phyloP scores from a whole-genome alignment of 2,888 invertebrate species.

The Metalampra italica region DNA sequence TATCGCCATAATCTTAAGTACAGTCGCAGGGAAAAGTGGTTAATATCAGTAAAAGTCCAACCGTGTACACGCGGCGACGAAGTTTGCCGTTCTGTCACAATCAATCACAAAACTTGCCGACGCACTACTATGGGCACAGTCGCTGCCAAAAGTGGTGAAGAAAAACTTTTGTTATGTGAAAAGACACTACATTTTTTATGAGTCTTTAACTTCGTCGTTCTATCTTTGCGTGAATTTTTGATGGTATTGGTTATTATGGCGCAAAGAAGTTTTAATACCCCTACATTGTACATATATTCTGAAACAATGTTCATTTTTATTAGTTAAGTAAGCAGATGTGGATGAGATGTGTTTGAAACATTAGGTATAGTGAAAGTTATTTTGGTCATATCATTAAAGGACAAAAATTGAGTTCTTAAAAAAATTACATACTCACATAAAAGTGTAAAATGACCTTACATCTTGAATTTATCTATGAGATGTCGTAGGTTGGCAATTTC shows the following conservation, averaged over 20 bases:
- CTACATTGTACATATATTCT: too few species aligned
- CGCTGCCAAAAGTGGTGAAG: conserved; percentile 17
- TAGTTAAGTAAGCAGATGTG: too few species aligned
- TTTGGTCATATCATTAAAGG: too few species aligned
- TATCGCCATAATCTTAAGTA: conserved; percentile 4
- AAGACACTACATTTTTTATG: background rate
- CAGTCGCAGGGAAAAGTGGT: conserved; percentile 8
- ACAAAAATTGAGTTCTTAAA: too few species aligned
- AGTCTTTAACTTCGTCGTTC: background rate
- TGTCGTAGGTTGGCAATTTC: too few species aligned
- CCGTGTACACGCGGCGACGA: conserved; percentile 13
- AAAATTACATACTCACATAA: too few species aligned
- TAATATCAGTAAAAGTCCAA: conserved; percentile 11
- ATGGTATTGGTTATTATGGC: background rate
- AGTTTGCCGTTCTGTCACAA: conserved; percentile 37
- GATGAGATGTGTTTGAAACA: too few species aligned
- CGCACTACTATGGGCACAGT: conserved; percentile 15
- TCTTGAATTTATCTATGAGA: too few species aligned
- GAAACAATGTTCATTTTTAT: too few species aligned
- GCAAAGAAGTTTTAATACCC: too few species aligned
- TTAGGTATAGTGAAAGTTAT: too few species aligned
- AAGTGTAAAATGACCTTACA: too few species aligned
- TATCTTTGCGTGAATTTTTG: background rate
- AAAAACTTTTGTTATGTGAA: background rate
- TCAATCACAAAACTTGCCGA: conserved; percentile 39